Conservation (phyloP, 2,888 invertebrate species). For the Orthosia gracilis region DNA sequence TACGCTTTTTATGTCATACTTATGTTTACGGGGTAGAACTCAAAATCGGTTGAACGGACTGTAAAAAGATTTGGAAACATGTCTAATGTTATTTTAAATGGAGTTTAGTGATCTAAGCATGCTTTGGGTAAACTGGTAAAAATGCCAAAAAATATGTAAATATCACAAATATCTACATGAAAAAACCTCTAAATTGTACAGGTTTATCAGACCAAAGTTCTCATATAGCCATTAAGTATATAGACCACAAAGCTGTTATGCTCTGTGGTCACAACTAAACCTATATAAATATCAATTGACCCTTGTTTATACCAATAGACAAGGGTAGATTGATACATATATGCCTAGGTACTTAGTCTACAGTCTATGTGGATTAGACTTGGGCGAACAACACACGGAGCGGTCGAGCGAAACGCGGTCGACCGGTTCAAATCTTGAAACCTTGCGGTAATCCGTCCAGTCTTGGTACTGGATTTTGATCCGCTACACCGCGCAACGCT, state of each 20-base stretch:
- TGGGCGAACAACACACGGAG: neutral
- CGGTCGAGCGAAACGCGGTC: neutral
- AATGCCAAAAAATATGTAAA: too few relatives aligned
- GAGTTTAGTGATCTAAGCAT: neutral
- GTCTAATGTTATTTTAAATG: too few relatives aligned
- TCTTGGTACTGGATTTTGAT: conserved; percentile 1
- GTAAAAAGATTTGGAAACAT: too few relatives aligned
- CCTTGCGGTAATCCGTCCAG: conserved; percentile 8
- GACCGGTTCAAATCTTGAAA: neutral
- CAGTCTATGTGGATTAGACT: conserved; percentile 1
- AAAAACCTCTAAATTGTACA: too few relatives aligned
- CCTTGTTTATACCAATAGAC: conserved; percentile 30
- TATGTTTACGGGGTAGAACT: too few relatives aligned
- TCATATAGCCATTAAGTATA: neutral
- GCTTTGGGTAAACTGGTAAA: too few relatives aligned
- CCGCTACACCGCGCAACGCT: neutral
- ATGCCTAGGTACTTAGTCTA: neutral
- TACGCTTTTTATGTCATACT: too few relatives aligned
- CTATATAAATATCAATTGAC: conserved; percentile 22
- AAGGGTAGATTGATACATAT: conserved; percentile 12
- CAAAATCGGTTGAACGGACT: too few relatives aligned
- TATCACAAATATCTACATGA: too few relatives aligned
- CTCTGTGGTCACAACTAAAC: neutral
- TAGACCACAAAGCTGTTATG: neutral
- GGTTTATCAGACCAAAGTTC: too few relatives aligned